Conservation (phyloP, 1,140 invertebrate genomes). For the Dreissena rostriformis region DNA sequence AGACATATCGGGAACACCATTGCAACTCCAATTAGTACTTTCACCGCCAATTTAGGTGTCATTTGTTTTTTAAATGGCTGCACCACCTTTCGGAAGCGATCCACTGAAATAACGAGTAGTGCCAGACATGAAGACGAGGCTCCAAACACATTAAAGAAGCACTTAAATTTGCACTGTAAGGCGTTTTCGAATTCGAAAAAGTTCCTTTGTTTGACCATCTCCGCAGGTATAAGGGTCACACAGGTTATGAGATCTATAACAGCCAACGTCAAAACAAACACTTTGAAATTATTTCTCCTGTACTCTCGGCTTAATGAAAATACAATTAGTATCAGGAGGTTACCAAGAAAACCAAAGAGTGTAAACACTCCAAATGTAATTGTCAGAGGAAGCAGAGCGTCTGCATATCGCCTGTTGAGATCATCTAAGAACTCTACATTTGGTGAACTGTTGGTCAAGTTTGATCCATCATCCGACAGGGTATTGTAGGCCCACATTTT, state of each 20-base stretch:
- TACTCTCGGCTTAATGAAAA: conserved; percentile 40
- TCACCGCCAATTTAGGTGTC: conserved; percentile 8
- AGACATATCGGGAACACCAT: conserved; percentile 16
- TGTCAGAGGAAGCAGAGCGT: conserved; percentile 22
- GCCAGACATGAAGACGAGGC: conserved; percentile 11
- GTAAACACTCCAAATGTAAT: conserved; percentile 35
- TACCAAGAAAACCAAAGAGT: conserved; percentile 29
- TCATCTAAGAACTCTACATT: conserved; percentile 14
- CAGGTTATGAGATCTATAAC: conserved; percentile 41
- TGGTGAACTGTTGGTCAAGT: too few species aligned
- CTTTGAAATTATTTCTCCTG: conserved; percentile 38
- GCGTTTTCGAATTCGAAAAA: conserved; percentile 39
- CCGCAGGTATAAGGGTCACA: conserved; percentile 34
- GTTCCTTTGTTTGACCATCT: conserved; percentile 42
- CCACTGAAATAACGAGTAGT: conserved; percentile 36
- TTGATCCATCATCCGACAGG: too few species aligned
- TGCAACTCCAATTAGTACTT: conserved; percentile 22
- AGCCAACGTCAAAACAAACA: conserved; percentile 45
- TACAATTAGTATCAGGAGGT: conserved; percentile 28
- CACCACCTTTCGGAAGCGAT: conserved; percentile 36
- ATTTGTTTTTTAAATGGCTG: conserved; percentile 51
- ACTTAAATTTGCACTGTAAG: conserved; percentile 37
- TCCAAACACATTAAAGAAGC: conserved; percentile 47
- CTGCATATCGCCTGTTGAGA: conserved; percentile 37
- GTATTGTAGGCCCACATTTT: too few species aligned